These are phyloP conservation scores for Dermolepida albohirtum DNA, from an alignment of 2,888 invertebrate species.

Conservation along the genomic window DNA sequence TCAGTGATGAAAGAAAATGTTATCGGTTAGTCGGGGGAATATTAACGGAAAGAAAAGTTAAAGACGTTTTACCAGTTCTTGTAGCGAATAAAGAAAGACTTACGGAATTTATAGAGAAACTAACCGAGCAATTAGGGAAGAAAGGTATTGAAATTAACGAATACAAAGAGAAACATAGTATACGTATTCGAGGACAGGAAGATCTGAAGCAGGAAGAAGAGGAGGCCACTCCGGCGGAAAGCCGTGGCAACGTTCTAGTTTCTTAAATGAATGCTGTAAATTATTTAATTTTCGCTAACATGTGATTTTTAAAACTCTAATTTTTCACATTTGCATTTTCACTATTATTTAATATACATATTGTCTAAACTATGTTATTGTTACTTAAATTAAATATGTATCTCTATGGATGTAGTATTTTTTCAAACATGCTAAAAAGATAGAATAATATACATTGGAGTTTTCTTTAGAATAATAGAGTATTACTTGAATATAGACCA, in stretches of 20 bases:
- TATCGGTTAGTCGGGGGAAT: constrained; percentile 95
- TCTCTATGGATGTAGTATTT: constrained; percentile 1
- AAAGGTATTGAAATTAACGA: constrained; percentile 93
- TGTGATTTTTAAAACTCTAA: constrained; percentile 11
- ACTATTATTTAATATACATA: constrained; percentile 23
- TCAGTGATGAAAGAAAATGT: constrained; percentile 87
- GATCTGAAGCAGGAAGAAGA: constrained; percentile 60
- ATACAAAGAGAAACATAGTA: constrained; percentile 91
- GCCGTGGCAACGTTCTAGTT: constrained; percentile 64
- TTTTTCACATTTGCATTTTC: constrained; percentile 22
- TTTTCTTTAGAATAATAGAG: too few relatives aligned
- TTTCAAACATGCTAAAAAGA: neutral
- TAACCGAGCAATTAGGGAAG: constrained; percentile 83
- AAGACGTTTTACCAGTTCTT: constrained; percentile 89
- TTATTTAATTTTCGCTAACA: constrained; percentile 10
- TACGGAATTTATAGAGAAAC: constrained; percentile 79
- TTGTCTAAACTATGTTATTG: constrained; percentile 11
- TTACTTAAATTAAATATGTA: constrained; percentile 20
- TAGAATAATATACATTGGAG: too few relatives aligned
- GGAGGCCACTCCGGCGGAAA: constrained; percentile 54
- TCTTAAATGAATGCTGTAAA: constrained; percentile 53
- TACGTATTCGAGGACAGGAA: constrained; percentile 81
- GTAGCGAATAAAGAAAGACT: constrained; percentile 84
- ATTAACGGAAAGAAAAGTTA: constrained; percentile 91
- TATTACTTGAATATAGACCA: too few relatives aligned